Evolutionary conservation across 2,113 vertebrate genomes (phyloP).

Genomic region (Sorex araneus): DNA sequence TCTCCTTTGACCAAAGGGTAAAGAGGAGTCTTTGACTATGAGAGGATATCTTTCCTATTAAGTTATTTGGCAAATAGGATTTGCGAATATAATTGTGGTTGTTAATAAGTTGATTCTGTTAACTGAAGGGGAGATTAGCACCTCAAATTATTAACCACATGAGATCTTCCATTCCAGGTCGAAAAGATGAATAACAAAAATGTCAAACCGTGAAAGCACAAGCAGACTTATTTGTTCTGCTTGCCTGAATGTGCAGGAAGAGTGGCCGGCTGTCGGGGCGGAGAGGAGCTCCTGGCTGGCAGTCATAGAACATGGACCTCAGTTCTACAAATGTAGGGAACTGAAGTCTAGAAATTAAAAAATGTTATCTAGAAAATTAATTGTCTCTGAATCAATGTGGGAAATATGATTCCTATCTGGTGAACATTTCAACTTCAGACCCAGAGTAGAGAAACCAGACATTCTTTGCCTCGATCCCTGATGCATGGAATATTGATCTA

Average conservation of each 20-base stretch:
- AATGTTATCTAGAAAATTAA: not conserved
- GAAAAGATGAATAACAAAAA: not conserved
- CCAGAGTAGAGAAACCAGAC: not conserved
- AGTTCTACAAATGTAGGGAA: not conserved
- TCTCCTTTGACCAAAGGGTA: not conserved
- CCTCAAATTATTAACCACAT: not conserved
- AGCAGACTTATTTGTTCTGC: not conserved
- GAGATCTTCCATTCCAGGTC: not conserved
- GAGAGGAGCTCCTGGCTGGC: not conserved
- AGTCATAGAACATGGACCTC: not conserved
- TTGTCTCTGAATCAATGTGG: not conserved
- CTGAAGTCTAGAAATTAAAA: not conserved
- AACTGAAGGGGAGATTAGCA: conserved; percentile 1
- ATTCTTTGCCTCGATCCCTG: not conserved
- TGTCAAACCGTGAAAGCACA: not conserved
- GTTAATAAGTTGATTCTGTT: not conserved
- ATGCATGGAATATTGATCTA: not conserved
- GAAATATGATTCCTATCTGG: not conserved
- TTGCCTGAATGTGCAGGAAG: not conserved
- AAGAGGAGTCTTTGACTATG: not conserved
- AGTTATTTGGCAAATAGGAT: not conserved
- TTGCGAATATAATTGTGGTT: not conserved
- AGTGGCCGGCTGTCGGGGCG: not conserved
- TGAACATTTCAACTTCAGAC: not conserved
- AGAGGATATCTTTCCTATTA: not conserved